A percentile compares a stretch with the other conserved stretches of the same genome.
Evolutionary conservation across 2,888 invertebrate species (phyloP).

Genomic region (Noctuana brunneofusca): DNA sequence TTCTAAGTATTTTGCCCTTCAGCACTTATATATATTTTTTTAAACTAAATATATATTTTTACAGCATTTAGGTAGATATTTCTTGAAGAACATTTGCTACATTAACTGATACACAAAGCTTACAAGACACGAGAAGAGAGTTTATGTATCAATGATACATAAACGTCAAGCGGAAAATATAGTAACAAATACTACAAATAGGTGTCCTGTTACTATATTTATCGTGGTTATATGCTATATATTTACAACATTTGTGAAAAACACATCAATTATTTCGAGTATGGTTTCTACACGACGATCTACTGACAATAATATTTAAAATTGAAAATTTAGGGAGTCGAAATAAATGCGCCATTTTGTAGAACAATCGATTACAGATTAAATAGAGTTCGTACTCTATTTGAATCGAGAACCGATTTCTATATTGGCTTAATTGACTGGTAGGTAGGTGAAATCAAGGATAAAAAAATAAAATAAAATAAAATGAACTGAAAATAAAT

Average conservation of each 20-base stretch:
- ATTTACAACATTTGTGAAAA: constrained; percentile 37
- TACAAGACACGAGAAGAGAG: too few species aligned
- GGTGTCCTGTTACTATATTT: neutral
- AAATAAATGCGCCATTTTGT: constrained; percentile 48
- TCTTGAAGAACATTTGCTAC: too few species aligned
- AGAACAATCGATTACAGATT: neutral
- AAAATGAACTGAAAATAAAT: constrained; percentile 50
- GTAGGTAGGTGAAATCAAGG: constrained; percentile 69
- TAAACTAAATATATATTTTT: too few species aligned
- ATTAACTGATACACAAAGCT: too few species aligned
- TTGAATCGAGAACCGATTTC: constrained; percentile 23
- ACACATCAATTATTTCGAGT: constrained; percentile 33
- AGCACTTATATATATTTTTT: too few species aligned
- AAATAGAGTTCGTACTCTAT: neutral
- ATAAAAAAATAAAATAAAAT: constrained; percentile 45
- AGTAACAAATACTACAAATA: too few species aligned
- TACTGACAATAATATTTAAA: constrained; percentile 59
- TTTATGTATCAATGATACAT: too few species aligned
- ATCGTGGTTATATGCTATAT: constrained; percentile 16
- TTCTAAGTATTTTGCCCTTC: too few species aligned
- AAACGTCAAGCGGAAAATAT: too few species aligned
- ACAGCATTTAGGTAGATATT: too few species aligned
- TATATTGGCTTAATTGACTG: constrained; percentile 68
- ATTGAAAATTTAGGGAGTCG: constrained; percentile 83
- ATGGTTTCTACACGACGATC: constrained; percentile 42